Evolutionary conservation across 2,797 vertebrate genomes (phyloP), one percentile per base, ranked within the genome.

Genomic region (Perdix hodgsoniae): DNA sequence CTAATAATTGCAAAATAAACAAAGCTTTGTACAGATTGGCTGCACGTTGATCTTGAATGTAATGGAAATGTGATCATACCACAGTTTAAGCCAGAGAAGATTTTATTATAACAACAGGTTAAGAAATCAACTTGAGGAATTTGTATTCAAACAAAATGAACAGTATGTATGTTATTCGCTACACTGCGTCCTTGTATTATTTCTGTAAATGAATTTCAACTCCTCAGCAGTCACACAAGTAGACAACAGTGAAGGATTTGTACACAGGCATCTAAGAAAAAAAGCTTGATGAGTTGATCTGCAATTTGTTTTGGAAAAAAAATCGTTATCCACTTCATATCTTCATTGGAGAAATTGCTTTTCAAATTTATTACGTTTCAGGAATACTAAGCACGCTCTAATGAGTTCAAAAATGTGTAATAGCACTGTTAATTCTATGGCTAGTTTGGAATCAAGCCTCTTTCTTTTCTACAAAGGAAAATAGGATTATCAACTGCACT

Each of bases 401-500:
- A 97, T 95, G 88, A 97, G 75, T 96, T 97, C 89, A 94, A 95
- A 97, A 97, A 95, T 79, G 80, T 94, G 96, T 97, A 98, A 98
- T 96, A 95, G 96, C 95, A 96, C 94, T 93, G 92, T 93, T 97
- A 97, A 97, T 97, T 97, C 86, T 77, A 91, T 83, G 94, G 94
- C 94, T 87, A 85, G 54, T 96, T 96, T 96, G 83, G 45, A 96
- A 96, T 88, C 74, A 94, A 93, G 93, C 93, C 95, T 92, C 91
- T 92, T 94, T 97, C 95, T 94, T 96, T 96, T 94, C 96, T 98
- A 97, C 94, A 97, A 95, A 97, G 96, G 94, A 97, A 97, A 98
- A 98, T 77, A 96, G 95, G 95, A 97, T 97, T 97, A 98, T 97
- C 96, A 96, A 96, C 96, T 92, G 86, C 94, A 94, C 90, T 95